phyloP scores from a whole-genome alignment of 2,113 vertebrate species.

The rabbit (Oryctolagus cuniculus) region mOryCun1.1 NC_091448.1:1860501-1861000 shows the following conservation, averaged over 20 bases:
- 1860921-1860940: neutral
- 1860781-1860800: neutral
- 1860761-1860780: no score
- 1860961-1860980: neutral
- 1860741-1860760: fast-evolving
- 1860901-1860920: no score
- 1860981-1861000: fast-evolving
- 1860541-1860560: no score
- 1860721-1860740: neutral
- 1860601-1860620: neutral
- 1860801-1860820: fast-evolving
- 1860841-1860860: neutral
- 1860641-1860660: fast-evolving
- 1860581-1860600: neutral
- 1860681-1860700: neutral
- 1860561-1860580: no score
- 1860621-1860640: fast-evolving
- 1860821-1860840: neutral
- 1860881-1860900: neutral
- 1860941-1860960: neutral
- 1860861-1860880: neutral
- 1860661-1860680: neutral
- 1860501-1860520: no score
- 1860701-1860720: neutral
- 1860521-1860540: no score